These are phyloP conservation scores for Seira ritae DNA, from an alignment of 2,888 invertebrate species.

Conservation along the genomic window DNA sequence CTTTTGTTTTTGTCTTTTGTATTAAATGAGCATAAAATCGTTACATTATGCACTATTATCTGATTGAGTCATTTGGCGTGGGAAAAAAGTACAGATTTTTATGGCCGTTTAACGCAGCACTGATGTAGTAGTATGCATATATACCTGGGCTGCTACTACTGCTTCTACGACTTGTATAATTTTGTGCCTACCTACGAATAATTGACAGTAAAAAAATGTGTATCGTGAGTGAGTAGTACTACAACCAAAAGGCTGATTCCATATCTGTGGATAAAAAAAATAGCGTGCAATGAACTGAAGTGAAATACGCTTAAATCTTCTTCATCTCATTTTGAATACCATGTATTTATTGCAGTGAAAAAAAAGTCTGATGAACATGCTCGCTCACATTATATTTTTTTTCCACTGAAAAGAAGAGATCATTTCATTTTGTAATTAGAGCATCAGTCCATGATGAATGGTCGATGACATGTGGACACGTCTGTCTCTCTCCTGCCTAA, in stretches of 20 bases:
- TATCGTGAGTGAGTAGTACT: conserved; percentile 2
- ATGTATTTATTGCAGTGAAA: too few species aligned
- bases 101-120: background rate
- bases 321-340: background rate
- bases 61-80: conserved; percentile 39
- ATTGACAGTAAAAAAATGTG: conserved; percentile 5
- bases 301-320: background rate
- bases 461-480: conserved; percentile 33
- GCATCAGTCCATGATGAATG: conserved; percentile 31
- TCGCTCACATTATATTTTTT: background rate
- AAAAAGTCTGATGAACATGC: background rate
- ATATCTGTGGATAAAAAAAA: conserved; percentile 22
- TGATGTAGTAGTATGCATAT: background rate
- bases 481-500: background rate
- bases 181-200: background rate
- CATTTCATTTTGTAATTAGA: conserved; percentile 30
- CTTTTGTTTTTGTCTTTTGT: conserved; percentile 1
- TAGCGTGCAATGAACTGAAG: conserved; percentile 47
- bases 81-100: conserved; percentile 28
- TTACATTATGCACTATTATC: background rate
- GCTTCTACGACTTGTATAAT: conserved; percentile 14
- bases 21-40: background rate
- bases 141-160: background rate
- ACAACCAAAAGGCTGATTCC: conserved; percentile 19
- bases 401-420: background rate